Base-by-base conservation (phyloP, 2,888 invertebrate species). In the Halictus quadricinctus region DNA sequence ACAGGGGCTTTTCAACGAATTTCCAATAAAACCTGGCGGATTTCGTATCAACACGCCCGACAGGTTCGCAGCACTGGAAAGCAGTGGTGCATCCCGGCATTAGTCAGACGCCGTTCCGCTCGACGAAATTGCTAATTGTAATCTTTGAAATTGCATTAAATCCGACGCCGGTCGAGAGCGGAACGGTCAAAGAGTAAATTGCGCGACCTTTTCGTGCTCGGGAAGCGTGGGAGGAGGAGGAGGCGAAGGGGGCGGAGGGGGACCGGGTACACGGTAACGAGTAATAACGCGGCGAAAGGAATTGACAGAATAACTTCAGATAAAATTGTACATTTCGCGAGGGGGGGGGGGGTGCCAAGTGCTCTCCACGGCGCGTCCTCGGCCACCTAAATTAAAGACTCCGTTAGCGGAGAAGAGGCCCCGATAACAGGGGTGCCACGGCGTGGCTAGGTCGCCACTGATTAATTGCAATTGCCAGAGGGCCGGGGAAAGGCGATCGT, bases 381-480 rank as follows among this genome's bases (percentile, higher is more conserved):
- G 66, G n/a, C 18, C 25, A 58, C 21, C 25, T 74, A 69, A 79
- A 77, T 85, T 75, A 80, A 85, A 85, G 76, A 75, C 69, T 76
- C 54, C 48, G 66, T 69, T 64, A 64, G 58, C 15, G 50, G 60
- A 43, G n/a, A 36, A 46, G 43, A 15, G 41, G 12, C 7, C 46
- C 29, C 54, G 70, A 75, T 75, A 79, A 76, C 50, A 84, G 18
- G 75, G 54, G 73, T 74, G 76, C 60, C 66, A 54, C 43, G 41
- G 13, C 5, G 29, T 46, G 12, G 50, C 78, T 54, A 43, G 36
- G 48, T 10, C 43, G 25, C 64, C 46, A 41, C 69, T 54, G 79
- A 80, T 84, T 84, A 84, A 79, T 84, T 84, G 69, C 72, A 86
- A 84, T 84, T 81, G 79, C 79, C 7, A 13, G 29, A 41, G 48